phyloP scores from a whole-genome alignment of 2,888 invertebrate genomes.

The Selenia dentaria region DNA sequence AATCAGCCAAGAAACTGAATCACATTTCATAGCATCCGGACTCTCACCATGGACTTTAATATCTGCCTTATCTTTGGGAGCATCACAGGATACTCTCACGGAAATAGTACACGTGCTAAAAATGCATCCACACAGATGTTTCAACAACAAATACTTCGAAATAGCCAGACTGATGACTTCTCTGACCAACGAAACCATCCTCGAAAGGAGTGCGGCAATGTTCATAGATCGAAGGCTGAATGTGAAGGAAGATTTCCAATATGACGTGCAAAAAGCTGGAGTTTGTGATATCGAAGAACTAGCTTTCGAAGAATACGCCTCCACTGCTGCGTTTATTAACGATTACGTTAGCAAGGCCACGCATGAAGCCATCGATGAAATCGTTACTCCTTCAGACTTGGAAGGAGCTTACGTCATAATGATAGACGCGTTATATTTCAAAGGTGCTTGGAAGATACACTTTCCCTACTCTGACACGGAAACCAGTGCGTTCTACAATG shows the following conservation, averaged over 20 bases:
- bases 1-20: constrained; percentile 58
- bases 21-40: constrained; percentile 65
- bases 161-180: constrained; percentile 43
- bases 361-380: constrained; percentile 59
- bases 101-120: constrained; percentile 55
- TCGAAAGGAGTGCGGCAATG: constrained; percentile 58
- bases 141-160: constrained; percentile 59
- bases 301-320: constrained; percentile 45
- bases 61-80: constrained; percentile 58
- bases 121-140: constrained; percentile 57
- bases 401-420: constrained; percentile 49
- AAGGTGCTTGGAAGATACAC: constrained; percentile 59
- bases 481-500: constrained; percentile 56
- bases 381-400: constrained; percentile 57
- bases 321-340: constrained; percentile 56
- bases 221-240: constrained; percentile 51
- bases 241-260: constrained; percentile 46
- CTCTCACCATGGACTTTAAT: constrained; percentile 67
- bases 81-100: constrained; percentile 49
- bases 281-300: constrained; percentile 49
- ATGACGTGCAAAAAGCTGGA: constrained; percentile 39
- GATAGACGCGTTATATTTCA: constrained; percentile 68
- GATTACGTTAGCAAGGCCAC: constrained; percentile 56
- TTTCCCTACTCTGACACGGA: constrained; percentile 57
- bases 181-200: constrained; percentile 37